phyloP scores from a whole-genome alignment of 2,797 vertebrate species.

The Eurystomus glaucurus region DNA sequence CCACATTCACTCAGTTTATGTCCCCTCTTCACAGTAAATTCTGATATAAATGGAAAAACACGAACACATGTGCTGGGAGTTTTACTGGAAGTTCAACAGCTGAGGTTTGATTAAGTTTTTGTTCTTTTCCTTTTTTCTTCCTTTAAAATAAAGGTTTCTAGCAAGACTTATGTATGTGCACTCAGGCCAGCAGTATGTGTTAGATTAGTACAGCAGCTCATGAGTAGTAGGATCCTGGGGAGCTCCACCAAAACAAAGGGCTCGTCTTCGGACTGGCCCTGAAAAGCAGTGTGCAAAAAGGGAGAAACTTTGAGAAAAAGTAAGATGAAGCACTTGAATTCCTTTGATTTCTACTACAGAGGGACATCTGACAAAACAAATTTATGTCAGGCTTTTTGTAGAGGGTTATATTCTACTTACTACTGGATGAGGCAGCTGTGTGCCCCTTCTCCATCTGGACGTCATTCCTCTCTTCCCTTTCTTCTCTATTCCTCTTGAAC shows the following conservation, averaged over 20 bases:
- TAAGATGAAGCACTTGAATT: neutral
- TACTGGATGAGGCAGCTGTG: neutral
- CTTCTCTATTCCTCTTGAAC: neutral
- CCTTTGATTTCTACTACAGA: constrained; percentile 20
- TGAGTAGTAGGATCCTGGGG: neutral
- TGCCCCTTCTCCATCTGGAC: neutral
- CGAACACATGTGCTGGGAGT: neutral
- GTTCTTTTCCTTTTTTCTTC: neutral
- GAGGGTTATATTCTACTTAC: neutral
- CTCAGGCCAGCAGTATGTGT: neutral
- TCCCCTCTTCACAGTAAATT: neutral
- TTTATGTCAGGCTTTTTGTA: neutral
- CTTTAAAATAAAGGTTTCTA: neutral
- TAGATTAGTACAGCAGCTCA: neutral
- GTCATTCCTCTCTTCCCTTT: neutral
- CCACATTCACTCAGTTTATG: neutral
- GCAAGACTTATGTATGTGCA: neutral
- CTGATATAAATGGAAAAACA: neutral
- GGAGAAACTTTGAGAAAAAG: neutral
- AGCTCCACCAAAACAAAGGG: neutral
- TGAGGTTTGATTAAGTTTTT: neutral
- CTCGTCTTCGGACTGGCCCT: neutral
- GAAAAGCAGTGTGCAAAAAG: neutral
- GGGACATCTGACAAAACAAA: constrained; percentile 28
- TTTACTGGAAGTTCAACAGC: neutral